These are phyloP conservation scores for Onychostruthus taczanowskii DNA, from an alignment of 2,113 vertebrate genomes.

Conservation along the genomic window DNA sequence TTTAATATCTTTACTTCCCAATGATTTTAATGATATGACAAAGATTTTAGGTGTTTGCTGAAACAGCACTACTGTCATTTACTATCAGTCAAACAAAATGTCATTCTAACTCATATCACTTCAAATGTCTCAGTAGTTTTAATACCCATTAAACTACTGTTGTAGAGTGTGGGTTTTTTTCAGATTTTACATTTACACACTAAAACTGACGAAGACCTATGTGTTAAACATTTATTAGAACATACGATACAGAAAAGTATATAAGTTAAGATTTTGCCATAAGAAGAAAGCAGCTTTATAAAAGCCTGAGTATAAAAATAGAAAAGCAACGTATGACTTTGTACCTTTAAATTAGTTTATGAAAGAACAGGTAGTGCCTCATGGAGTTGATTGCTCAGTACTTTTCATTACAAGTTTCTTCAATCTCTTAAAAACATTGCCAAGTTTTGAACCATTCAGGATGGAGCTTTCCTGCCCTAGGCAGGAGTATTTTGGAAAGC, in stretches of 20 bases:
- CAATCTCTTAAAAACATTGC: background rate
- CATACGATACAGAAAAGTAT: background rate
- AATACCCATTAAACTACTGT: constrained; percentile 27
- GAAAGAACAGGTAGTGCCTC: background rate
- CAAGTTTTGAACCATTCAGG: background rate
- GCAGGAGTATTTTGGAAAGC: background rate
- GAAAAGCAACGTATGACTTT: background rate
- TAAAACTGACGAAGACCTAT: background rate
- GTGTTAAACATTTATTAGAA: background rate
- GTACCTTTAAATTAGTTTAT: background rate
- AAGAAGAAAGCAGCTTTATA: background rate
- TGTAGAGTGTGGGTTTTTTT: background rate
- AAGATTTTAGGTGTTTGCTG: constrained; percentile 68
- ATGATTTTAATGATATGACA: constrained; percentile 65
- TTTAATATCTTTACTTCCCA: constrained; percentile 67
- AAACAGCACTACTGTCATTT: constrained; percentile 50
- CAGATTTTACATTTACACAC: background rate
- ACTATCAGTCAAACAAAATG: constrained; percentile 59
- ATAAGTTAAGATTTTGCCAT: background rate
- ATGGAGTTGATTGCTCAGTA: background rate
- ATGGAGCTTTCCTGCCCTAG: constrained; percentile 2
- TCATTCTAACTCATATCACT: constrained; percentile 46
- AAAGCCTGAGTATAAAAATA: background rate
- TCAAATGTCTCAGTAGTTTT: constrained; percentile 25
- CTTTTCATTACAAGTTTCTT: background rate